Evolutionary conservation across 1,140 invertebrate genomes (phyloP).

Genomic region (Hermatobates lingyangjiaoensis): DNA sequence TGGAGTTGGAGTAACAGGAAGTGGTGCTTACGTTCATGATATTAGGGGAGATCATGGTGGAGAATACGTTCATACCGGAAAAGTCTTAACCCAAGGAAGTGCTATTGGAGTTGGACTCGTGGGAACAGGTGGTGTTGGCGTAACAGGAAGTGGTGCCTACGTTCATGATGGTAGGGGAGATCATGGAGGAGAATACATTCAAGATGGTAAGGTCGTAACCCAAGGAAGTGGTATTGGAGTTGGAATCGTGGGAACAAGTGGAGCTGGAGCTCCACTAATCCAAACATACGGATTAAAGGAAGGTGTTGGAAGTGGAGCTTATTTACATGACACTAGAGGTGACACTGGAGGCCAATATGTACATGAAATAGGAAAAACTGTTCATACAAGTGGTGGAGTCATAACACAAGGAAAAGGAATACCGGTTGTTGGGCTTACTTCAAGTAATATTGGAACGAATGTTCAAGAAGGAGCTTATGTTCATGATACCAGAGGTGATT

Average conservation of each 20-base stretch:
- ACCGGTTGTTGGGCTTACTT: constrained; percentile 7
- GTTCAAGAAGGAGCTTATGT: constrained; percentile 4
- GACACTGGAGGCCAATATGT: constrained; percentile 22
- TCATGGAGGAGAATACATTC: constrained; percentile 21
- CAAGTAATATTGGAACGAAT: neutral
- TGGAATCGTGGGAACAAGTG: neutral
- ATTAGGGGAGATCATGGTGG: constrained; percentile 19
- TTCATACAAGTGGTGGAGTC: too few relatives aligned
- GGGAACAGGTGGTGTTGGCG: constrained; percentile 6
- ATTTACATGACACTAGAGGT: constrained; percentile 15
- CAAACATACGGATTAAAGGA: constrained; percentile 10
- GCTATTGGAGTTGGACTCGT: neutral
- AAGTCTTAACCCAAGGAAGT: constrained; percentile 1
- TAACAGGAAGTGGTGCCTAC: neutral
- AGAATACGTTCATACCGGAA: constrained; percentile 19
- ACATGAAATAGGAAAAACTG: constrained; percentile 17
- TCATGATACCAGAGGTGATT: neutral
- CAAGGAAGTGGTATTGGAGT: neutral
- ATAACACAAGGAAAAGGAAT: neutral
- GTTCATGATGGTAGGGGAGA: constrained; percentile 18
- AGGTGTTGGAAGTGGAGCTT: constrained; percentile 21
- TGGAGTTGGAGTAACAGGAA: neutral
- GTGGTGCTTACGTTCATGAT: constrained; percentile 22
- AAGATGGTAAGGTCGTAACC: neutral
- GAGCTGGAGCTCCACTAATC: constrained; percentile 14